Base-by-base conservation (phyloP, 2,888 invertebrate genomes). In the Myopa tessellatipennis region DNA sequence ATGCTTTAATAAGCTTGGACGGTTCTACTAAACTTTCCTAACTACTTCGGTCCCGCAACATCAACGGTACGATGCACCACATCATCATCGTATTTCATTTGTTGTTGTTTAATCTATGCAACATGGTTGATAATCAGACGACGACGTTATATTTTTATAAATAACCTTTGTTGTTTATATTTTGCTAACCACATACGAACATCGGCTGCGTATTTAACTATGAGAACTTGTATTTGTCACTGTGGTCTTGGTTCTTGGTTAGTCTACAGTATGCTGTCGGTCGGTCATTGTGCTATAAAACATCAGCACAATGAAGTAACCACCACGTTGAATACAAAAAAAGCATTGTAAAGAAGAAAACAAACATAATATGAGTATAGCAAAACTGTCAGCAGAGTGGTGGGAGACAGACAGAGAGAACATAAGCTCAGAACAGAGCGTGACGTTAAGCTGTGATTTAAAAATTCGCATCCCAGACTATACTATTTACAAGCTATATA, bases 271-370 rank as follows among this genome's bases (percentile, higher is more conserved):
- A 55, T 12, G 55, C 55, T 65, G 36, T 65, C 65, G 45, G 45
- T 45, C 38, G 65, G 14, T 65, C 36, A 65, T 38, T 65, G 36
- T 65, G 65, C 38, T 36, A 65, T 65, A 65, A 65, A 65, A 65
- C 8, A 38, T 65, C 38, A 8, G 34, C 65, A 65, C 38, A 65
- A 36, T 34, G 38, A 38, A 38, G 65, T 10, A 36, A 4, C 26
- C 26, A 65, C 18, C 65, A 10, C 38, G 14, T 16, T 36, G 38
- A 36, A 65, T 4, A 65, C 34, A 34, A 65, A 36, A 65, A 65
- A 8, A 36, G 34, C 1, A 65, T 4, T 36, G 10, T 34, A 14
- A 14, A 65, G 16, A 61, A 65, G 63, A 26, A 63, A 10, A 34
- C 65, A 36, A 4, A 65, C 34, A 38, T 14, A 38, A 65, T 10